phyloP scores from a whole-genome alignment of 2,888 invertebrate genomes.

The Pardosa pseudoannulata region DNA sequence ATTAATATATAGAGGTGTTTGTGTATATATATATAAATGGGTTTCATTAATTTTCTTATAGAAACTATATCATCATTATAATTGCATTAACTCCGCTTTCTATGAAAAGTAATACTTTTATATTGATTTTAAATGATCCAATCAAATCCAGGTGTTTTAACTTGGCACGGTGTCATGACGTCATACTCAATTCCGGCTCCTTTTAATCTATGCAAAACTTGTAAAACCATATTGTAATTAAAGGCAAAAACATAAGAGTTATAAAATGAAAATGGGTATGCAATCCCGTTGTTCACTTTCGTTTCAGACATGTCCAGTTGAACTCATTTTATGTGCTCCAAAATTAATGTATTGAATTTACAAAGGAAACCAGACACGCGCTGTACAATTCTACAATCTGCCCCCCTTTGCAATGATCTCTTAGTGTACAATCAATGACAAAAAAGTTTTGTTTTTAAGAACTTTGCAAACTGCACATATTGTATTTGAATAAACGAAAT shows the following conservation, averaged over 20 bases:
- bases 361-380: no score
- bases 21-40: no score
- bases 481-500: conserved; percentile 71
- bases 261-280: no score
- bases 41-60: no score
- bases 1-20: no score
- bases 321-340: conserved; percentile 23
- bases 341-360: conserved; percentile 67
- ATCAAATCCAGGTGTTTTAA: no score
- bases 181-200: no score
- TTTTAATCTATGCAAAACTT: neutral
- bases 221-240: neutral
- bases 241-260: neutral
- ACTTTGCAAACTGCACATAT: conserved; percentile 71
- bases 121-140: no score
- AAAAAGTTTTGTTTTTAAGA: conserved; percentile 67
- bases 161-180: no score
- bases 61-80: no score
- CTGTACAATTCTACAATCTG: conserved; percentile 16
- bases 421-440: conserved; percentile 70
- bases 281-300: conserved; percentile 16
- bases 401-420: conserved; percentile 49
- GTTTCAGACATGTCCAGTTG: neutral
- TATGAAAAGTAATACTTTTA: no score
- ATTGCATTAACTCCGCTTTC: no score